Conservation (phyloP, 2,888 invertebrate species). For the Parascotia fuliginaria region DNA sequence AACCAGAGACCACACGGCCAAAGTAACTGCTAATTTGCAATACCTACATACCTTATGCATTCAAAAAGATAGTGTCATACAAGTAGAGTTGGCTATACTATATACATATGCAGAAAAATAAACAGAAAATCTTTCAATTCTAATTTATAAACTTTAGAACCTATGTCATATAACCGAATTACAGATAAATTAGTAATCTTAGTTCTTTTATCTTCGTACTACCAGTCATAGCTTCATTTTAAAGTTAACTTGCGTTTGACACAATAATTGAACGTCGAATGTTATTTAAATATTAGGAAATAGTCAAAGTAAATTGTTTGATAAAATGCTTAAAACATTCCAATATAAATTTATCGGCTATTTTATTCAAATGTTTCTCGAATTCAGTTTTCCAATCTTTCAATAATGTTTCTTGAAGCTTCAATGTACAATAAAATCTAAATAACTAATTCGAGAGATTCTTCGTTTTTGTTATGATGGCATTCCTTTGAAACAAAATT, state of each 20-base stretch:
- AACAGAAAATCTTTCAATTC: not conserved
- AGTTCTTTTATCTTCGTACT: conserved; percentile 35
- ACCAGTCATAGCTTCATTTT: conserved; percentile 8
- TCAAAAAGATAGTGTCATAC: no score
- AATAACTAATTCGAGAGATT: conserved; percentile 2
- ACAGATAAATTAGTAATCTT: not conserved
- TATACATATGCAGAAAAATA: no score
- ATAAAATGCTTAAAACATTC: conserved; percentile 7
- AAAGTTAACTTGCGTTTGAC: conserved; percentile 50
- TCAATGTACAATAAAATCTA: conserved; percentile 5
- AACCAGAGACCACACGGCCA: no score
- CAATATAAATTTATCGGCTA: not conserved
- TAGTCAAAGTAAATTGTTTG: conserved; percentile 8
- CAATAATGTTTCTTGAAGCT: conserved; percentile 1
- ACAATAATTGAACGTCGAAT: conserved; percentile 42
- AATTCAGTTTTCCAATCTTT: not conserved
- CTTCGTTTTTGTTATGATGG: not conserved
- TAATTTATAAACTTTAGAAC: not conserved
- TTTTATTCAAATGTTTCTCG: conserved; percentile 1
- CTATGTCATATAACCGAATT: not conserved
- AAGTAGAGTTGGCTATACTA: no score
- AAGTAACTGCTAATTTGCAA: no score
- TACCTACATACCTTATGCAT: no score
- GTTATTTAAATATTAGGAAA: conserved; percentile 39
- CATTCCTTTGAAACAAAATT: not conserved